phyloP scores from a whole-genome alignment of 2,113 vertebrate genomes.

The Prietella phreatophila region DNA sequence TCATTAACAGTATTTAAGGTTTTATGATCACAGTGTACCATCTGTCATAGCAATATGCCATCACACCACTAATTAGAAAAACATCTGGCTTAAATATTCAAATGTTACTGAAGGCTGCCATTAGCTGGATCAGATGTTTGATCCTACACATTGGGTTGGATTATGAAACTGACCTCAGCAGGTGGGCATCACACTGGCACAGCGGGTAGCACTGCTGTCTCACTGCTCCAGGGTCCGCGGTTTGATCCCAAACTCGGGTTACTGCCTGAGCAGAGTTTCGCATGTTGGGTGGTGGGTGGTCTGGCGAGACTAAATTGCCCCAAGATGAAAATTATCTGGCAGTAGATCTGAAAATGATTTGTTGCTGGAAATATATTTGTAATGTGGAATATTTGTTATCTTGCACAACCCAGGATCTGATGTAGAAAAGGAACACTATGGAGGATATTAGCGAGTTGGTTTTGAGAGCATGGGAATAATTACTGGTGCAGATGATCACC shows the following conservation, averaged over 20 bases:
- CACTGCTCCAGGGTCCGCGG: neutral
- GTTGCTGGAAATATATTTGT: neutral
- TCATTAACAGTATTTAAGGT: neutral
- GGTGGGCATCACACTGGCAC: neutral
- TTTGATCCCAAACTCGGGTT: neutral
- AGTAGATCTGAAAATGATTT: neutral
- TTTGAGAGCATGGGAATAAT: neutral
- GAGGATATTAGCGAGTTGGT: neutral
- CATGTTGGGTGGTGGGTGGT: neutral
- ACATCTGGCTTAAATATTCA: constrained; percentile 12
- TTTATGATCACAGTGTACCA: neutral
- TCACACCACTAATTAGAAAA: neutral
- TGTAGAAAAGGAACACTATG: neutral
- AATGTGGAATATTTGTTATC: neutral
- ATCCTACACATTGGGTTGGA: neutral
- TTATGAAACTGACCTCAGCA: neutral
- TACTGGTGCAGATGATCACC: neutral
- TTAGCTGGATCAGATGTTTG: constrained; percentile 2
- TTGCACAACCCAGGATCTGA: neutral
- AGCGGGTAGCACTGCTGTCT: neutral
- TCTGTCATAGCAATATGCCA: neutral
- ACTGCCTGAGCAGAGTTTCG: neutral
- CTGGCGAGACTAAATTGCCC: neutral
- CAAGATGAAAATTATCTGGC: neutral
- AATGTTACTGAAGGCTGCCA: neutral